A percentile compares a stretch with the other conserved stretches of the same genome.
These are phyloP conservation scores for Aspidapion aeneum DNA, from an alignment of 2,888 invertebrate species.

Conservation along the genomic window DNA sequence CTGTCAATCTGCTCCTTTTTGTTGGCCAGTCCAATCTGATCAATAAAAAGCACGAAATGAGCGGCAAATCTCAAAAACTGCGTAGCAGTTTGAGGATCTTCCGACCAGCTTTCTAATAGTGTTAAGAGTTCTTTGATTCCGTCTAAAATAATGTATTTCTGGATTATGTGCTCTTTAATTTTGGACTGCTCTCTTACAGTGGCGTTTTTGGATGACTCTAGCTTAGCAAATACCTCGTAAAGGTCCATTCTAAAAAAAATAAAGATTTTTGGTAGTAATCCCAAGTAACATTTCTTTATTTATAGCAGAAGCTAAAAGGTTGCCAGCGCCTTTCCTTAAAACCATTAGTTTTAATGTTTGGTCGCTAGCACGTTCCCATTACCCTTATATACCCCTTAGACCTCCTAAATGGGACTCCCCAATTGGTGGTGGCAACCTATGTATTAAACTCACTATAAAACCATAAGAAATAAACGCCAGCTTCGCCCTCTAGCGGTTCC, in stretches of 20 bases:
- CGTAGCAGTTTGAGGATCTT: constrained; percentile 50
- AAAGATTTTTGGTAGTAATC: too few species aligned
- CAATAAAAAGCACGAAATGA: constrained; percentile 79
- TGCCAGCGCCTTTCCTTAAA: too few species aligned
- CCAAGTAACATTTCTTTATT: too few species aligned
- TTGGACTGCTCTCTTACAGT: constrained; percentile 56
- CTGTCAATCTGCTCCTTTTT: constrained; percentile 69
- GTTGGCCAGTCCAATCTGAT: constrained; percentile 71
- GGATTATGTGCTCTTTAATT: constrained; percentile 71
- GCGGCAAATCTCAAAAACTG: constrained; percentile 77
- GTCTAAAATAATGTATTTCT: constrained; percentile 82
- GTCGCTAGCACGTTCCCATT: too few species aligned
- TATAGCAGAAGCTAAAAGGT: too few species aligned
- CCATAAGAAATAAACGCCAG: too few species aligned
- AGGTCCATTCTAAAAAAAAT: constrained; percentile 61
- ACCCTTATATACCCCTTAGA: too few species aligned
- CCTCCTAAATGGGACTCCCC: too few species aligned
- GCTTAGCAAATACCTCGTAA: constrained; percentile 64
- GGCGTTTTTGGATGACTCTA: constrained; percentile 59
- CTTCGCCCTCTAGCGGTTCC: too few species aligned
- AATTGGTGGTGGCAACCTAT: too few species aligned
- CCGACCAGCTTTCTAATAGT: constrained; percentile 64
- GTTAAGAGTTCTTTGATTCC: constrained; percentile 71
- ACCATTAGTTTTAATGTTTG: too few species aligned
- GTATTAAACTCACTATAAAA: too few species aligned